A percentile compares a stretch with the other conserved stretches of the same genome.
Conservation (phyloP, 2,888 invertebrate genomes). For the Ariolimax columbianus region DNA sequence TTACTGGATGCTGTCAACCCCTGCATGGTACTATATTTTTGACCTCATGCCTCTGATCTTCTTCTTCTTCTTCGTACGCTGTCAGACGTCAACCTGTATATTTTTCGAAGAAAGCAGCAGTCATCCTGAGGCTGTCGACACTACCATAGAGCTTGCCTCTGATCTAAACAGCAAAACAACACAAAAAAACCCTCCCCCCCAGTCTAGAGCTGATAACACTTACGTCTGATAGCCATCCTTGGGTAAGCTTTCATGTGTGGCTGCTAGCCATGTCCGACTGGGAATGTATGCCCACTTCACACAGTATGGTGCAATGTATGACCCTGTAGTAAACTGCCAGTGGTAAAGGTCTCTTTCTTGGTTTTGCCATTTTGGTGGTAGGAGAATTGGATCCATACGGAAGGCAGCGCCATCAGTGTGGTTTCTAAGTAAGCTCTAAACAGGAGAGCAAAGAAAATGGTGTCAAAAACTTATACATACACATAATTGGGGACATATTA, state of each 20-base stretch:
- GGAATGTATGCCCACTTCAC: slow-evolving; percentile 47
- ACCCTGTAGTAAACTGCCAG: slow-evolving; percentile 43
- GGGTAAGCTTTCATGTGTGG: slow-evolving; percentile 41
- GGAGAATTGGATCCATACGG: slow-evolving; percentile 46
- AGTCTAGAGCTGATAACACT: too few species aligned
- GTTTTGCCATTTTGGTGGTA: slow-evolving; percentile 46
- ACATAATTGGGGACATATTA: neutral
- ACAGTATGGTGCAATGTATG: slow-evolving; percentile 46
- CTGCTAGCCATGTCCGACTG: slow-evolving; percentile 21
- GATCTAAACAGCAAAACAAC: too few species aligned
- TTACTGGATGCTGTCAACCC: too few species aligned
- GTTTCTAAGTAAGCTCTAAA: slow-evolving; percentile 30
- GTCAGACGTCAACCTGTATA: too few species aligned
- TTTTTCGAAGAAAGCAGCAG: too few species aligned
- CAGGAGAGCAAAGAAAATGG: neutral
- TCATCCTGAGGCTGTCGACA: too few species aligned
- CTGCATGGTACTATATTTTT: too few species aligned
- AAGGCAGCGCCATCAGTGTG: slow-evolving; percentile 33
- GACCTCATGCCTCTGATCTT: too few species aligned
- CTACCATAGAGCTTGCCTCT: too few species aligned
- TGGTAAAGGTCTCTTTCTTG: slow-evolving; percentile 22
- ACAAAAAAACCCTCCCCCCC: too few species aligned
- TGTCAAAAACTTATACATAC: neutral
- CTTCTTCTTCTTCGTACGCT: too few species aligned
- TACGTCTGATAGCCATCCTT: slow-evolving; percentile 45